Evolutionary conservation across 2,797 vertebrate genomes (phyloP).

Genomic region (Diplodus puntazzo): DNA sequence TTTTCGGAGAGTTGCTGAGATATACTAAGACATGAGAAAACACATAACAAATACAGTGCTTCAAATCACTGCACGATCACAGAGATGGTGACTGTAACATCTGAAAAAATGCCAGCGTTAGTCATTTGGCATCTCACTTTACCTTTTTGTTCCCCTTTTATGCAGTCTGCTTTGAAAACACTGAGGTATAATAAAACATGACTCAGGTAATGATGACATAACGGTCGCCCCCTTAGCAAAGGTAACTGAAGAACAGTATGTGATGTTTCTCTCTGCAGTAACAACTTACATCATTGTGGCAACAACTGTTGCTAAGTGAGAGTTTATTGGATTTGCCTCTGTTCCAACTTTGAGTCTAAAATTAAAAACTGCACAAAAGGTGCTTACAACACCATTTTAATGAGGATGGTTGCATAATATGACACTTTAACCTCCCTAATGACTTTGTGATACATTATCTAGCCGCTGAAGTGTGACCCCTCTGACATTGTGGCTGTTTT

Average conservation of each 20-base stretch:
- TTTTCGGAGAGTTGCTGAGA: no score
- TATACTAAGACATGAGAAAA: no score
- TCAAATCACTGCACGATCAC: not conserved
- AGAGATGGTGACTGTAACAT: not conserved
- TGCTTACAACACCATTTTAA: constrained; percentile 13
- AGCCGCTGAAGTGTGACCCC: not conserved
- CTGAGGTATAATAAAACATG: constrained; percentile 22
- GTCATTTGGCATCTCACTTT: constrained; percentile 13
- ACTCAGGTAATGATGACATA: constrained; percentile 34
- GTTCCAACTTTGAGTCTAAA: constrained; percentile 28
- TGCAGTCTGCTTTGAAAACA: constrained; percentile 17
- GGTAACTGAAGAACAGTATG: constrained; percentile 12
- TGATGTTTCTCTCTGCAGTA: constrained; percentile 15
- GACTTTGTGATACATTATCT: constrained; percentile 9
- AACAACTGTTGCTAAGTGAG: constrained; percentile 34
- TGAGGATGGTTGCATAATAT: constrained; percentile 26
- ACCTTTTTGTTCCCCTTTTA: constrained; percentile 1
- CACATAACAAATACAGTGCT: not conserved
- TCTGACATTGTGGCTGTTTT: constrained; percentile 18
- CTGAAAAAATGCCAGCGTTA: not conserved
- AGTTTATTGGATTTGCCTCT: constrained; percentile 24
- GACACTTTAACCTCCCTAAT: not conserved
- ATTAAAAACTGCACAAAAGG: constrained; percentile 32
- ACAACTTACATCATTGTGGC: constrained; percentile 41
- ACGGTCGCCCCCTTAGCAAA: constrained; percentile 23